Base-by-base conservation (phyloP, 2,113 vertebrate species). In the Kryptolebias marmoratus region DNA sequence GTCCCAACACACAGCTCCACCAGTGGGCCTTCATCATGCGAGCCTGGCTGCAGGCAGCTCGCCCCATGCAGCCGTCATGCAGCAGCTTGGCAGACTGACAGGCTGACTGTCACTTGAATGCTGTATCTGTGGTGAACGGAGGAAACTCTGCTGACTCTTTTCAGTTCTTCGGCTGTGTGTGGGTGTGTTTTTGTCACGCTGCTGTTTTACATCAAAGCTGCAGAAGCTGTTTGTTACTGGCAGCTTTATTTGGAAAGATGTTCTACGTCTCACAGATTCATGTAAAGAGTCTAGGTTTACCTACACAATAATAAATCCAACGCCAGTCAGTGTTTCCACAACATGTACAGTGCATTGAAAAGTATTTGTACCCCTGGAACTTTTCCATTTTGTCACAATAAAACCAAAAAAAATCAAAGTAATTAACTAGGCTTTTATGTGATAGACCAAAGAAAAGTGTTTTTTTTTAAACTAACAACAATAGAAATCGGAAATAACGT, bases 1-100 rank as follows among this genome's bases (percentile, higher is more conserved):
- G 57, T 16, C 78, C 87, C 61, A 89, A 27, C 62, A 89, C 31
- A 28, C 54, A 83, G 64, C 72, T 74, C 81, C 87, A 91, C 77
- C 79, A 70, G 32, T 64, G 32, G 54, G 49, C 73, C 31, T 60
- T 63, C 87, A 92, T 92, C 71, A 63, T 36, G 66, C 39, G 12
- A 8, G 39, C 31, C 10, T 54, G 22, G 45, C 62, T 72, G 57
- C 76, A 66, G 8, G 28, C 36, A 1, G 56, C 36, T 44, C 28
- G 2, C 27, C 0, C 1, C 39, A 58, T 22, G 56, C 18, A 50
- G 27, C 39, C 54, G 27, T 11, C 30, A 58, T 18, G 12, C n/a
- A 45, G 12, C 22, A 44, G 45, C 16, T 36, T 52, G 28, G 36
- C 54, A 6, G 13, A 30, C 53, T 52, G 62, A 30, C n/a, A 5